Evolutionary conservation across 2,888 invertebrate genomes (phyloP).

Genomic region (Drosophila greeni): DNA sequence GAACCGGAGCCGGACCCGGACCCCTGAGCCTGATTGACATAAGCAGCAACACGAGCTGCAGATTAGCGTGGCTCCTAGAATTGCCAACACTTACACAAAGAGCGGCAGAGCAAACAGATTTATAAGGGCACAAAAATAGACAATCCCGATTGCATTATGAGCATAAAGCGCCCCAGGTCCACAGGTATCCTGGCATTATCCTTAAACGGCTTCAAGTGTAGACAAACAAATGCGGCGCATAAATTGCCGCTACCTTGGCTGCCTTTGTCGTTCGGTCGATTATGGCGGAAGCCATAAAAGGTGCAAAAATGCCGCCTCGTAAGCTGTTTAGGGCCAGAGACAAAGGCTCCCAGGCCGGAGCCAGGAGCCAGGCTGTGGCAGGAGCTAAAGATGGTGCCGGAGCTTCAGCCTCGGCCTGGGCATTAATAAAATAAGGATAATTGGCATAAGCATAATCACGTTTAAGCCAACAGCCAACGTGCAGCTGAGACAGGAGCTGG

Average conservation of each 20-base stretch:
- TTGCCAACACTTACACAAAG: slow-evolving; percentile 34
- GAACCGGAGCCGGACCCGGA: not conserved
- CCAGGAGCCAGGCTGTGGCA: not conserved
- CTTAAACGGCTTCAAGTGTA: slow-evolving; percentile 54
- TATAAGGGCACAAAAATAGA: slow-evolving; percentile 43
- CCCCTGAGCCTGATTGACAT: slow-evolving; percentile 35
- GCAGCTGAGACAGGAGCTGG: slow-evolving; percentile 54
- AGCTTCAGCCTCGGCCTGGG: slow-evolving; percentile 37
- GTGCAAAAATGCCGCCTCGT: slow-evolving; percentile 62
- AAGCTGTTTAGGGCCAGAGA: slow-evolving; percentile 48
- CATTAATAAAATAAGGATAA: slow-evolving; percentile 77
- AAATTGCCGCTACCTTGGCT: slow-evolving; percentile 48
- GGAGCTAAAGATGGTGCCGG: not conserved
- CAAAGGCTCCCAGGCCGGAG: slow-evolving; percentile 17
- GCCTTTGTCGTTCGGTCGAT: slow-evolving; percentile 50
- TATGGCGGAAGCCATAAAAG: slow-evolving; percentile 66
- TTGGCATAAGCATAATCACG: slow-evolving; percentile 77
- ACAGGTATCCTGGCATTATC: slow-evolving; percentile 52
- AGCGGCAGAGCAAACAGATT: slow-evolving; percentile 52
- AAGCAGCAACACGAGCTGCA: slow-evolving; percentile 48
- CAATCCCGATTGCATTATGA: slow-evolving; percentile 41
- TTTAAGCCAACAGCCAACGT: slow-evolving; percentile 70
- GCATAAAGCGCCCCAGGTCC: slow-evolving; percentile 39
- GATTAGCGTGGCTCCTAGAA: slow-evolving; percentile 50
- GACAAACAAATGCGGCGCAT: slow-evolving; percentile 60